phyloP scores from a whole-genome alignment of 2,797 vertebrate species.

The Notamacropus eugenii region DNA sequence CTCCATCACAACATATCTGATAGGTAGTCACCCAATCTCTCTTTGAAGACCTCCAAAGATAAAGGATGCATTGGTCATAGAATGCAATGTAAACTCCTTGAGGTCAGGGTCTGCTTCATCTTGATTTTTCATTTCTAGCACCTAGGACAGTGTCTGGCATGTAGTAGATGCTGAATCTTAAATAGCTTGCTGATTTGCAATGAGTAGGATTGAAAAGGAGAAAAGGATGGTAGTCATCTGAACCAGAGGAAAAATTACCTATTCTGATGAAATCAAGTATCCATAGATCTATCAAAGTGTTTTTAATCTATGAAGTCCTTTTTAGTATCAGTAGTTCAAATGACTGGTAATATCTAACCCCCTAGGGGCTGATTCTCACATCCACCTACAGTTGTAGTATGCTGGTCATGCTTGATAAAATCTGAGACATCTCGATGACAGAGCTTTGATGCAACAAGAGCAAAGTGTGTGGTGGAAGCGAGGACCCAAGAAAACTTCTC shows the following conservation, averaged over 20 bases:
- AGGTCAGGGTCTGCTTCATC: background rate
- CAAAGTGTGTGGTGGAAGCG: background rate
- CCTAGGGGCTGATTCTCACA: constrained; percentile 44
- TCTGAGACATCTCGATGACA: background rate
- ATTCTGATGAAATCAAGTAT: background rate
- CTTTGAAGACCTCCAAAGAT: background rate
- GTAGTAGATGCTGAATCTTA: background rate
- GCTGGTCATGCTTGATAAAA: constrained; percentile 62
- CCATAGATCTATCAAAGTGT: background rate
- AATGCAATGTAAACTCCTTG: background rate
- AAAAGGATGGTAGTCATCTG: background rate
- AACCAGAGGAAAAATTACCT: background rate
- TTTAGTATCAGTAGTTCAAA: constrained; percentile 53
- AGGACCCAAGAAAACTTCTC: background rate
- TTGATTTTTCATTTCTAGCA: background rate
- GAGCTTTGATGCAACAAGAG: background rate
- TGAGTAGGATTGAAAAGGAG: background rate
- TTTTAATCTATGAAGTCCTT: constrained; percentile 34
- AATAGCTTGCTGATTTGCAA: background rate
- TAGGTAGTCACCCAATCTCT: background rate
- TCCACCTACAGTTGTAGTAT: constrained; percentile 11
- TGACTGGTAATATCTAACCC: constrained; percentile 48
- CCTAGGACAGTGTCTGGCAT: background rate
- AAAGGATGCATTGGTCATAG: background rate
- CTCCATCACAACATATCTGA: background rate